These are phyloP conservation scores for Pipistrellus nathusii DNA, from an alignment of 2,797 vertebrate species.

Conservation along the genomic window DNA sequence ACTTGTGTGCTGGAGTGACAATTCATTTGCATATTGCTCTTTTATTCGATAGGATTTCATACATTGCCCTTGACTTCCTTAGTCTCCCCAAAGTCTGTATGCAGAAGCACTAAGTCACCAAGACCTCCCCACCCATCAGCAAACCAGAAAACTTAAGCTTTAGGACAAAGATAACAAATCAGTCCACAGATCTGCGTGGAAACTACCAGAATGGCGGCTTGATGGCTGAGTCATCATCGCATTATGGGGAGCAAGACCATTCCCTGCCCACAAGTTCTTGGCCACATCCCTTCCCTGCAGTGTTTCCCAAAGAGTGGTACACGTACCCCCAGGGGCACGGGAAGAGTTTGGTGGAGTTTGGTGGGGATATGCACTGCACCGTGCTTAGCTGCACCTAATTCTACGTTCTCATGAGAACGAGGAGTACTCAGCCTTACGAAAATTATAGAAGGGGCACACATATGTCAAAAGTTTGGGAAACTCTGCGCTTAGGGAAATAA, in stretches of 20 bases:
- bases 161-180: not conserved
- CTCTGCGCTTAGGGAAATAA: not conserved
- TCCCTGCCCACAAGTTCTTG: not conserved
- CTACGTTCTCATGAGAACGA: too few species aligned
- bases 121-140: not conserved
- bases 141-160: conserved; percentile 11
- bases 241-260: not conserved
- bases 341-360: too few species aligned
- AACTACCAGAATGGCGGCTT: not conserved
- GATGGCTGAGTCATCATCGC: not conserved
- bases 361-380: too few species aligned
- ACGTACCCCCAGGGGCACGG: too few species aligned
- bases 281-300: not conserved
- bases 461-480: too few species aligned
- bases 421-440: too few species aligned
- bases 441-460: too few species aligned
- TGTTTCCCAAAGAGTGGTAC: too few species aligned
- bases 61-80: conserved; percentile 29
- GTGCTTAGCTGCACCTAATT: too few species aligned
- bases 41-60: not conserved
- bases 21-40: too few species aligned
- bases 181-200: not conserved
- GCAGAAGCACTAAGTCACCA: conserved; percentile 19
- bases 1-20: too few species aligned
- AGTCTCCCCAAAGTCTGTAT: not conserved